Base-by-base conservation (phyloP, 1,140 invertebrate species). In the Drosophila biarmipes region DNA sequence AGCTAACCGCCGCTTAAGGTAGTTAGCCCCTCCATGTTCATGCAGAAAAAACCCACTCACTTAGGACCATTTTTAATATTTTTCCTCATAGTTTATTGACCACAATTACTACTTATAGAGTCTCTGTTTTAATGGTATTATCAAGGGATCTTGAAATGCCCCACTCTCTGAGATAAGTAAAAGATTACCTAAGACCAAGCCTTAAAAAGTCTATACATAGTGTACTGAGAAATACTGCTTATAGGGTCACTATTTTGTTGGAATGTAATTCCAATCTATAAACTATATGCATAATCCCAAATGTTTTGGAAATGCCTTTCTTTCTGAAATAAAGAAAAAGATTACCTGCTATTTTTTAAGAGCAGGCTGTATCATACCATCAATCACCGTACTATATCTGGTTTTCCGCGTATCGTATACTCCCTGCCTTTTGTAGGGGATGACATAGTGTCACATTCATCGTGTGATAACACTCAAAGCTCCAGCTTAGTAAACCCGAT, bases 391-490 rank as follows among this genome's bases (percentile, higher is more conserved):
- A 29, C 14, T 27, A 48, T 54, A 24, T 40, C 53, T 34, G 49
- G 35, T 34, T 57, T 27, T 14, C n/a, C 1, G 1, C 34, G 37
- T 51, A 15, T 21, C 46, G 29, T 42, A 15, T 31, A 17, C 38
- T 45, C 48, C n/a, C 21, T 38, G 54, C 46, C 57, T 61, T 61
- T 66, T 53, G 69, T 55, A 8, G 56, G 64, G 37, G 72, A 61
- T 55, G 61, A 46, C 59, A 59, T 55, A 66, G 54, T 62, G 38
- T 54, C 54, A 38, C 31, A 64, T 53, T 73, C 52, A 42, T 49
- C 31, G 46, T 84, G 31, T 86, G 81, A 84, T 84, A 85, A 85
- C 72, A 66, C 40, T 35, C 40, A 59, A 59, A 54, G 46, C 73
- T 67, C 49, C 62, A 80, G 72, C 53, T 77, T 73, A 78, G 71